Conservation (phyloP, 1,140 invertebrate species). For the Orius laevigatus region DNA sequence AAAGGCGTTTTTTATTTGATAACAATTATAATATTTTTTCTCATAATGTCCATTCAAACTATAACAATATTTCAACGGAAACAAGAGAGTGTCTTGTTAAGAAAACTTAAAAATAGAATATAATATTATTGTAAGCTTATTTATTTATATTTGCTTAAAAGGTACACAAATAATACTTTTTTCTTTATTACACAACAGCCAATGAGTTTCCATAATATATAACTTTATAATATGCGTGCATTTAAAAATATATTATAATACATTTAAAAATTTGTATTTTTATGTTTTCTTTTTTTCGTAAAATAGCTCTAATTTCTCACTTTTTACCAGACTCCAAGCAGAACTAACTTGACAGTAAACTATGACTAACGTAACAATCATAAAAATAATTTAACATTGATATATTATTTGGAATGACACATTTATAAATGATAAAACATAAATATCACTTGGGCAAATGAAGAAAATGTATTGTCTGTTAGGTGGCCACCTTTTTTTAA, state of each 20-base stretch:
- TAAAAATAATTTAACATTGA: conserved; percentile 2
- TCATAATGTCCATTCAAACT: too few species aligned
- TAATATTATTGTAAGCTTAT: conserved; percentile 6
- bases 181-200: conserved; percentile 11
- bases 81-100: too few species aligned
- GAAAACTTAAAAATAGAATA: too few species aligned
- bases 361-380: background rate
- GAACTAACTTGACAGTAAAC: background rate
- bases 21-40: too few species aligned
- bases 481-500: too few species aligned
- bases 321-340: background rate
- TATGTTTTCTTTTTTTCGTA: background rate
- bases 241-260: conserved; percentile 12
- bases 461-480: conserved; percentile 1
- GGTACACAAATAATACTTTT: conserved; percentile 17
- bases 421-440: background rate
- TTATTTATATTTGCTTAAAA: conserved; percentile 5
- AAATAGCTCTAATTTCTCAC: background rate
- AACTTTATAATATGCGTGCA: conserved; percentile 12
- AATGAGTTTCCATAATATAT: conserved; percentile 9
- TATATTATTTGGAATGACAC: conserved; percentile 5
- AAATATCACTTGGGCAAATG: background rate
- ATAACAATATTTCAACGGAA: too few species aligned
- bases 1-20: too few species aligned
- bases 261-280: background rate